Base-by-base conservation (phyloP, 2,888 invertebrate genomes). In the Philereme vetulata region DNA sequence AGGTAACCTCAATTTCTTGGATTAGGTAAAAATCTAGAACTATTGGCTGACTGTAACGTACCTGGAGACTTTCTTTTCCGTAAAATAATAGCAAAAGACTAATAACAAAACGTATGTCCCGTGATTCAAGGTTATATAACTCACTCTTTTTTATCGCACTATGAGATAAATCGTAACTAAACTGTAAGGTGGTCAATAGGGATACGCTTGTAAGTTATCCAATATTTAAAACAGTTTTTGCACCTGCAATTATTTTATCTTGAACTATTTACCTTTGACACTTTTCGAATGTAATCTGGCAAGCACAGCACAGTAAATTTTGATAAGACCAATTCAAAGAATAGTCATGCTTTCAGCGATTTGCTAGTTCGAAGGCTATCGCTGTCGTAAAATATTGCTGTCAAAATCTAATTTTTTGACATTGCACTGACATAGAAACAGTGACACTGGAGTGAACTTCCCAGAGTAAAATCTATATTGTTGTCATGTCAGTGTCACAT, bases 71-170 rank as follows among this genome's bases (percentile, higher is more conserved):
- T 63, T 68, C 64, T 68, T 71, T 74, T 67, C 70, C 66, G 70
- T 64, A 77, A 72, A 71, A 72, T 74, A 60, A 73, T 70, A 65
- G 50, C 69, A 72, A 58, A 74, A 75, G 77, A 73, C 69, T 70
- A 75, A 72, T 80, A 90, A 90, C 89, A 88, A 88, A 89, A 90
- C 82, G 77, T 72, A 80, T 83, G 85, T 90, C 90, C 84, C 89
- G 91, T 90, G 91, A 91, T 90, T 91, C 91, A 92, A 92, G 92
- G 92, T 92, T 92, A 92, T 90, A 85, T 92, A 92, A 92, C 88
- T 82, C 84, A 80, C 84, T 85, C 78, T 81, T 82, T 86, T 85
- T 80, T 81, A 80, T 77, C 77, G 73, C 54, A 75, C 71, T 74
- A 77, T 21, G 71, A 77, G 82, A 77, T 78, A 75, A 74, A 72